Evolutionary conservation across 2,888 invertebrate genomes (phyloP).

Genomic region (Dolichomitus sp.): DNA sequence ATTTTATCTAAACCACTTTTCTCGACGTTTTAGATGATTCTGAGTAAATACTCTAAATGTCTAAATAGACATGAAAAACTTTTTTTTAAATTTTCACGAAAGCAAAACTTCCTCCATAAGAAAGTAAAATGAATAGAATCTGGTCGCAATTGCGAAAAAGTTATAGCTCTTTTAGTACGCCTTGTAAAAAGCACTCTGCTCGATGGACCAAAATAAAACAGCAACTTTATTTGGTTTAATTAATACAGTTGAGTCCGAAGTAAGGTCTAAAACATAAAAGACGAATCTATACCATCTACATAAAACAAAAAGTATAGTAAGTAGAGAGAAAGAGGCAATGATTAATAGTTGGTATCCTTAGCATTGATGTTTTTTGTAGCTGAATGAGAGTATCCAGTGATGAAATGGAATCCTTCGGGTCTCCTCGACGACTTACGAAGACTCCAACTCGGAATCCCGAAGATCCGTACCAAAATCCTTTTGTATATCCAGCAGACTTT

Average conservation of each 20-base stretch:
- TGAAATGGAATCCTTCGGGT: constrained; percentile 25
- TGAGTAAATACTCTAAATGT: too few species aligned
- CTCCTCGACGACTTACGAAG: constrained; percentile 40
- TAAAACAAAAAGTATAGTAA: background rate
- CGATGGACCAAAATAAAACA: too few species aligned
- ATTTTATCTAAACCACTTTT: too few species aligned
- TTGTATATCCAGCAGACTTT: constrained; percentile 78
- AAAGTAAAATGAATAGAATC: too few species aligned
- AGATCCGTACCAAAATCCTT: constrained; percentile 69
- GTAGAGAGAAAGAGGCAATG: background rate
- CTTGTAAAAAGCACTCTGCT: too few species aligned
- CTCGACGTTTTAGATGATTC: too few species aligned
- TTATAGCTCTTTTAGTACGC: too few species aligned
- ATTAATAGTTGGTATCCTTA: background rate
- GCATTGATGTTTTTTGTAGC: background rate
- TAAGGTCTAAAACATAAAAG: background rate
- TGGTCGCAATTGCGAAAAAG: too few species aligned
- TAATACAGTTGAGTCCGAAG: background rate
- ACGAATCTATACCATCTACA: background rate
- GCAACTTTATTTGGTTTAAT: background rate
- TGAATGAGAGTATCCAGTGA: background rate
- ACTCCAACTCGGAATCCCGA: constrained; percentile 16
- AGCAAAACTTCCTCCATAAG: too few species aligned
- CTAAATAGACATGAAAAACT: too few species aligned
- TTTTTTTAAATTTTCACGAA: too few species aligned